Base-by-base conservation (phyloP, 2,113 vertebrate species). In the Lepisosteus osseus region DNA sequence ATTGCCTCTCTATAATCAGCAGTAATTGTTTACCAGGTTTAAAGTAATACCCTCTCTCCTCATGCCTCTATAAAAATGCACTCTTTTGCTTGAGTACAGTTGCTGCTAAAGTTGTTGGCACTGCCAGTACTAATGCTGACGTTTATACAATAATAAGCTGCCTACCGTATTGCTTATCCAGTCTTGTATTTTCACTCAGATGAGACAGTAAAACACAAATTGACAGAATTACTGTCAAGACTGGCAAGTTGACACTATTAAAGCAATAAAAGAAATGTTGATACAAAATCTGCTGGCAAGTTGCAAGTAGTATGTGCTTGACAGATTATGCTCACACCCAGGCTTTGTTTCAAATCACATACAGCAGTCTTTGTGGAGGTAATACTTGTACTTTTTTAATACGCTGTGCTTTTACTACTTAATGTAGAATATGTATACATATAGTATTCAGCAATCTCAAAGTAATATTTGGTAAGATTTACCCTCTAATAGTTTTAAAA, bases 181-280 rank as follows among this genome's bases (percentile, higher is more conserved):
- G 13, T 69, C 13, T 68, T 40, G 3, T 40, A 15, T 51, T 68
- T 61, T 17, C 63, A 59, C 54, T 44, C 62, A 55, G 42, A 72
- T 80, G 81, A 66, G 67, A 86, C 82, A 84, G 79, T 86, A 83
- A 82, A 85, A 79, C 79, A 73, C 83, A 83, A 82, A 85, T 82
- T 84, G 70, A 54, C 76, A 77, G 87, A 89, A 88, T 86, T 86
- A 85, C 86, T 87, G 86, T 89, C 85, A 90, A 79, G 86, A 81
- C 86, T 84, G 84, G 83, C 78, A 80, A 83, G 83, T 86, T 72
- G 83, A 78, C 79, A 84, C 76, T 86, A 84, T 83, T 86, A 78
- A 85, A 78, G 85, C 85, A 83, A 88, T 86, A 83, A 86, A 87
- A 83, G 83, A 88, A 85, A 86, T 88, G 87, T 82, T 89, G 87